These are phyloP conservation scores for Coreoperca whiteheadi DNA, from an alignment of 2,113 vertebrate genomes.

Conservation along the genomic window DNA sequence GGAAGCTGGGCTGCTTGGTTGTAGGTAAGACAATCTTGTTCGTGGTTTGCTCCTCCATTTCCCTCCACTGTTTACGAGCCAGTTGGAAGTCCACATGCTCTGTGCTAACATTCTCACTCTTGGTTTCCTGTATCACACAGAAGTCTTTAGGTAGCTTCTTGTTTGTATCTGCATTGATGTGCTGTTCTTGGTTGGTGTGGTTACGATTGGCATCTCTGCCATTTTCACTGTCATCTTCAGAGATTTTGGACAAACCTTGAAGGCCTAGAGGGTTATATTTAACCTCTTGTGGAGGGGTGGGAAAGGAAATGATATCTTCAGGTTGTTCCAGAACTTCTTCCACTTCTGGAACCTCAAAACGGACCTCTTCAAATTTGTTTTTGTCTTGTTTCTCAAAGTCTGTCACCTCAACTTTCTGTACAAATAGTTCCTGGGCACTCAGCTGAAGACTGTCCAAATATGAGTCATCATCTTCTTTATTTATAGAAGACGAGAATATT, in stretches of 20 bases:
- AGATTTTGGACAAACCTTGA: conserved; percentile 83
- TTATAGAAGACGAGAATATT: conserved; percentile 87
- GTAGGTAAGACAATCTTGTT: conserved; percentile 72
- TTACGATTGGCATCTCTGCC: conserved; percentile 68
- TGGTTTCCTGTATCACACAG: conserved; percentile 86
- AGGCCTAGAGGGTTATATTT: conserved; percentile 73
- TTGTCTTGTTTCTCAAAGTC: conserved; percentile 58
- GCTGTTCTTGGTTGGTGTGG: conserved; percentile 48
- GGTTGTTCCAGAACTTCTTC: conserved; percentile 80
- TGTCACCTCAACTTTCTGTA: conserved; percentile 78
- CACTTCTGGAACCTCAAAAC: conserved; percentile 63
- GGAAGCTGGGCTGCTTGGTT: conserved; percentile 72
- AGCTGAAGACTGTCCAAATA: conserved; percentile 84
- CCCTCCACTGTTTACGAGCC: conserved; percentile 85
- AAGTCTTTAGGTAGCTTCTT: conserved; percentile 87
- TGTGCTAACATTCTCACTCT: conserved; percentile 85
- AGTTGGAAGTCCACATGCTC: conserved; percentile 86
- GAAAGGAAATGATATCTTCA: conserved; percentile 45
- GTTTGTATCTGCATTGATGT: conserved; percentile 57
- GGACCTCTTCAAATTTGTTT: conserved; percentile 49
- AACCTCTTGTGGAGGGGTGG: conserved; percentile 72
- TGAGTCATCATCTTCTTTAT: conserved; percentile 86
- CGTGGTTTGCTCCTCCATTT: conserved; percentile 85
- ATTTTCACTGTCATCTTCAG: conserved; percentile 82
- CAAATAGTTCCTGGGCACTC: conserved; percentile 85